Base-by-base conservation (phyloP, 2,797 vertebrate genomes). In the Rhabdomys pumilio region DNA sequence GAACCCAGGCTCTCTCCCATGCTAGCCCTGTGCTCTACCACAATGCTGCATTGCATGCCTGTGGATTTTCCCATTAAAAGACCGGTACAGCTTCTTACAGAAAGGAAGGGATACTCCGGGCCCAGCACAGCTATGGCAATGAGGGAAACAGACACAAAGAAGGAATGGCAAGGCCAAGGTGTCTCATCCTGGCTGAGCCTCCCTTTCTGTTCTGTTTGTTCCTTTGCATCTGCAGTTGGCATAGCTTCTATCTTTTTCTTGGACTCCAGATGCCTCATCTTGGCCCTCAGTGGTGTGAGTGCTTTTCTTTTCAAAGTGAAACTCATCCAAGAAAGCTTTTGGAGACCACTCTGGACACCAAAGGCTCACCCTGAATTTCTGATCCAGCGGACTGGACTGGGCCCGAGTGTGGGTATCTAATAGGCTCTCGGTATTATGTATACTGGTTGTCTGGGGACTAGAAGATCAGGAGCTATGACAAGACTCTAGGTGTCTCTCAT, bases 21-120 rank as follows among this genome's bases (percentile, higher is more conserved):
- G 15, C n/a, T 59, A 44, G 50, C n/a, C 26, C 44, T 3, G 10
- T 22, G 50, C 61, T 81, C 34, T 57, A 41, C 14, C 63, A 55
- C 7, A 6, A 26, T 22, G n/a, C 12, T 31, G 3, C 41, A 63
- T 22, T n/a, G 14, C n/a, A 31, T 22, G 77, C 75, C 38, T 80
- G 8, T 73, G 34, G 15, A 12, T 4, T 82, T 91, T 88, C 75
- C 76, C 86, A 81, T 92, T 67, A 67, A 83, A 86, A 92, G 92
- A 67, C 44, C 34, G 24, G 10, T 63, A 34, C 26, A 24, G 34
- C 65, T 67, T 92, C 81, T 77, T 47, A 8, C 29, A 50, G 19
- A 44, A 95, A 34, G 41, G 9, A 17, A 14, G 15, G 20, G 14
- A n/a, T 44, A 63, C 41, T 50, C 57, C 79, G 75, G 87, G 50